These are phyloP conservation scores for Ctenicera cuprea DNA, from an alignment of 2,888 invertebrate genomes.

Conservation along the genomic window DNA sequence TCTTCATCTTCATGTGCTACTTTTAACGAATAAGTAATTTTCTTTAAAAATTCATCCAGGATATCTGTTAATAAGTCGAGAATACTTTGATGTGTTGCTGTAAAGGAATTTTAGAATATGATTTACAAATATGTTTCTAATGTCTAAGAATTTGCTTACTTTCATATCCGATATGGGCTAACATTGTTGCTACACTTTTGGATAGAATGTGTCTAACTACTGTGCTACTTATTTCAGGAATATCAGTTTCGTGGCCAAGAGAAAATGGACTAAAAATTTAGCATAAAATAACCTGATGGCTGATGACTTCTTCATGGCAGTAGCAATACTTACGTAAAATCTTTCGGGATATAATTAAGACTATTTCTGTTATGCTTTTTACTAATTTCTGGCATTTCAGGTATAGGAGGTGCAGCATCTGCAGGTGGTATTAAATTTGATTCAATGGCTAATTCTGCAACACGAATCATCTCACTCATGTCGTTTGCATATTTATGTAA, in stretches of 20 bases:
- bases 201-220: constrained; percentile 69
- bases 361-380: constrained; percentile 62
- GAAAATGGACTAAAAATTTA: constrained; percentile 59
- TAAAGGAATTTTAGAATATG: constrained; percentile 32
- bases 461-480: constrained; percentile 66
- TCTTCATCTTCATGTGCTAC: constrained; percentile 75
- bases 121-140: not conserved
- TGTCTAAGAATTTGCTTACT: constrained; percentile 60
- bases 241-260: constrained; percentile 62
- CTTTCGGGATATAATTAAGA: constrained; percentile 66
- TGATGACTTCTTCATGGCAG: too few relatives aligned
- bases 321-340: constrained; percentile 61
- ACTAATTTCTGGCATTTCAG: constrained; percentile 62
- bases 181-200: constrained; percentile 73
- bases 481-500: constrained; percentile 68
- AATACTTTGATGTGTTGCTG: constrained; percentile 72
- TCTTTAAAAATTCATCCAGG: constrained; percentile 72
- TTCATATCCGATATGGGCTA: constrained; percentile 76
- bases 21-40: constrained; percentile 73
- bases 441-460: constrained; percentile 66
- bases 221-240: constrained; percentile 66
- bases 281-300: not conserved
- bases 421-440: constrained; percentile 65
- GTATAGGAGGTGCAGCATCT: constrained; percentile 66
- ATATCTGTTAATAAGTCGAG: constrained; percentile 73